Base-by-base conservation (phyloP, 2,797 vertebrate genomes). In the Amblyraja radiata region DNA sequence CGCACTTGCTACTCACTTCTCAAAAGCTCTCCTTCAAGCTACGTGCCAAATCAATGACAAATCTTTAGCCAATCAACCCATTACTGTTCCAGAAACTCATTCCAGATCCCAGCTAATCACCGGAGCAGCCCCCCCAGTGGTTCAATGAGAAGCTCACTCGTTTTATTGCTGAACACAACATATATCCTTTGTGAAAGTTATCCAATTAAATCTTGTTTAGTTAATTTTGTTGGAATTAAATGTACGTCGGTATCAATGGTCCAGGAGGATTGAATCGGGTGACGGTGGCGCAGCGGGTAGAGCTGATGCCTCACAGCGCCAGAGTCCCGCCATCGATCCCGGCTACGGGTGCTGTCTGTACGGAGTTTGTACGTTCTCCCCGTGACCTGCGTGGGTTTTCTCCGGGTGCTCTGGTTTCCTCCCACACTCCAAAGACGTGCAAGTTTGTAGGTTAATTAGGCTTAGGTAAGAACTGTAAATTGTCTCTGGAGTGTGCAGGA, bases 201-300 rank as follows among this genome's bases (percentile, higher is more conserved):
- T 68, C 32, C 84, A 65, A 36, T 88, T 36, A 88, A 88, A n/a
- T 88, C 18, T n/a, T 88, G 63, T 86, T 86, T 32, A 65, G 83
- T 86, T 65, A 86, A 86, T 65, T 86, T 63, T 32, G 83, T 8
- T 36, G 61, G 61, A 88, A 68, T 88, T 88, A 88, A 65, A 88
- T 68, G 32, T 32, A 68, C 21, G 36, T 36, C 6, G 9, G 65
- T 88, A 68, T 21, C 84, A 88, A 1, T 63, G 65, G 28, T 32
- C 2, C 10, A 32, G 13, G 77, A 78, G 11, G 77, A 32, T 68
- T 88, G 68, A 7, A 68, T 63, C 36, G 84, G 28, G 36, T 13
- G n/a, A 32, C 21, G 46, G 46, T 46, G 46, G 46, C 2, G 46
- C 46, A 46, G 46, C 46, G 2, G 46, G 46, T 46, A 46, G 46